A percentile compares a stretch with the other conserved stretches of the same genome.
Evolutionary conservation across 2,888 invertebrate genomes (phyloP).

Genomic region (Lapara coniferarum): DNA sequence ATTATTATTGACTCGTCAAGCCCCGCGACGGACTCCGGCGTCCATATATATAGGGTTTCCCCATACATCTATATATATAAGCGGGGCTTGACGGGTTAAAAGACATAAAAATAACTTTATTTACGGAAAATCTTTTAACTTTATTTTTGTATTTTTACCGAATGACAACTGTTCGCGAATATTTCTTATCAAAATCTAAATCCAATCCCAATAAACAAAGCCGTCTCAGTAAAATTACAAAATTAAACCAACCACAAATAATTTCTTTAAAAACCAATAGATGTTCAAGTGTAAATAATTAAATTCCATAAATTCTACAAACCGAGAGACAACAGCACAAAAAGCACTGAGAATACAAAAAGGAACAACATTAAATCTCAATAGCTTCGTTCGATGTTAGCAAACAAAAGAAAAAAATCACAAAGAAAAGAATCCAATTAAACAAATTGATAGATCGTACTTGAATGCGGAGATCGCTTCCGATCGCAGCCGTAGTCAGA

Average conservation of each 20-base stretch:
- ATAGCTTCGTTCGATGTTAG: conserved; percentile 59
- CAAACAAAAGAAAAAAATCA: conserved; percentile 63
- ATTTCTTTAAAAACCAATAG: conserved; percentile 12
- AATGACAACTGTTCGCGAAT: no score
- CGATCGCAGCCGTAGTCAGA: conserved; percentile 21
- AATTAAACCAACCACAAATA: background rate
- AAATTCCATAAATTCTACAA: conserved; percentile 36
- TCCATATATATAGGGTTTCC: no score
- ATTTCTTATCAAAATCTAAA: background rate
- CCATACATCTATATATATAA: no score
- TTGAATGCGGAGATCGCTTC: conserved; percentile 38
- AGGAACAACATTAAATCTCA: conserved; percentile 69
- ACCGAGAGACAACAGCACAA: conserved; percentile 49
- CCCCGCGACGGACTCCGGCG: no score
- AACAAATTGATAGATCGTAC: conserved; percentile 78
- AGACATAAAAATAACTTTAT: no score
- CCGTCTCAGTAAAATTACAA: background rate
- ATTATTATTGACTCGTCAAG: no score
- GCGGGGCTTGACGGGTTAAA: no score
- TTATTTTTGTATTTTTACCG: no score
- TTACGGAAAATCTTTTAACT: no score
- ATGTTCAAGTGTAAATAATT: conserved; percentile 32
- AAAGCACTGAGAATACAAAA: conserved; percentile 55
- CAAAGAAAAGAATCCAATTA: conserved; percentile 78
- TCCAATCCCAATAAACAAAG: background rate